phyloP scores from a whole-genome alignment of 2,113 vertebrate genomes.

The Scomber scombrus region DNA sequence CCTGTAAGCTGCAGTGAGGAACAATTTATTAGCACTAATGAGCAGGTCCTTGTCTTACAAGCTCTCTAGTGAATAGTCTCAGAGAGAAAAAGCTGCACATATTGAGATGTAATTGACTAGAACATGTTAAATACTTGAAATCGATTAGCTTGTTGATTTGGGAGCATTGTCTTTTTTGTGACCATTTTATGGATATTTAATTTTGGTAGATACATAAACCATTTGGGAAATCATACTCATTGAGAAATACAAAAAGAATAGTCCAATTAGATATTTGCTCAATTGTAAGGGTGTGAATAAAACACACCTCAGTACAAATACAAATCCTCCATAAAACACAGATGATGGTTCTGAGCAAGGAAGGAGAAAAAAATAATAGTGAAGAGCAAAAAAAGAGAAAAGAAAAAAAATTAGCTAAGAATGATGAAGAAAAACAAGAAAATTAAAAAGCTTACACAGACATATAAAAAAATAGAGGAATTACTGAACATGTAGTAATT shows the following conservation, averaged over 20 bases:
- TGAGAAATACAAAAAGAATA: not conserved
- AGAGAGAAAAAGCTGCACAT: not conserved
- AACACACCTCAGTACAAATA: not conserved
- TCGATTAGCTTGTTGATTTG: constrained; percentile 2
- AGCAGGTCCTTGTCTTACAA: constrained; percentile 7
- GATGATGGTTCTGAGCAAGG: not conserved
- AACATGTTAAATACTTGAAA: not conserved
- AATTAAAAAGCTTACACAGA: no score
- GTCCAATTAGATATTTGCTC: not conserved
- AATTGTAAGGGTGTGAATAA: constrained; percentile 1
- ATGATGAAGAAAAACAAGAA: no score
- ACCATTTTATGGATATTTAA: not conserved
- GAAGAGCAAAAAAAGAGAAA: not conserved
- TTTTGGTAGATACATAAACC: not conserved
- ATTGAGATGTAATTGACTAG: not conserved
- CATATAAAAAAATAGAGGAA: no score
- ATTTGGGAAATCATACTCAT: not conserved
- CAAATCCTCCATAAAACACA: not conserved
- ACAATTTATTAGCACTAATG: constrained; percentile 1
- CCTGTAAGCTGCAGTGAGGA: not conserved
- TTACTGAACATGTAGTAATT: no score
- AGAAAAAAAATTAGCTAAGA: not conserved
- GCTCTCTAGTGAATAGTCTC: constrained; percentile 7
- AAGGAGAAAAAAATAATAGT: not conserved
- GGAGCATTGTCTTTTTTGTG: not conserved